Base-by-base conservation (phyloP, 1,140 invertebrate species). In the Diorhabda elongata region DNA sequence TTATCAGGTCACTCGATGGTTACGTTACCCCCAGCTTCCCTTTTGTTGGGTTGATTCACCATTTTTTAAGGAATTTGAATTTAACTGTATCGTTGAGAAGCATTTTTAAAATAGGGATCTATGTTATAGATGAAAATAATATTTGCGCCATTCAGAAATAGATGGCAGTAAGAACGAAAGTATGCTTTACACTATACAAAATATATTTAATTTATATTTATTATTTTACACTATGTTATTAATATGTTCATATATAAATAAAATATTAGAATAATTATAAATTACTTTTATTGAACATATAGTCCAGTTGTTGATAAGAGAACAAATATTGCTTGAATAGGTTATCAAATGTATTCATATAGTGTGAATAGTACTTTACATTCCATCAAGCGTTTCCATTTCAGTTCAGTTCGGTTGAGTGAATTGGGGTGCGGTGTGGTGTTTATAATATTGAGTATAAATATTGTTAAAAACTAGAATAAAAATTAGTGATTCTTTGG, bases 1-100 rank as follows among this genome's bases (percentile, higher is more conserved):
- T 78, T 88, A 42, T 87, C 86, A 1, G 86, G 86, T 0, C 86
- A 87, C 74, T 83, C 82, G 41, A 81, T 84, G 4, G 83, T 87
- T 58, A 85, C 86, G 2, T 75, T 88, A 52, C 86, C 86, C 2
- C 84, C 86, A 3, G 83, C 84, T 0, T 66, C 68, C 45, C 57
- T 73, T 11, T 58, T 71, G 41, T 26, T 61, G 59, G 26, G 26
- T 6, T 61, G 6, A 8, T 61, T 41, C 6, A n/a, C 1, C 26
- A 8, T 61, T 7, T 7, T 9, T 9, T 8, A 42, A n/a, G 5
- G 5, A n/a, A 61, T 9, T 61, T 61, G 6, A 26, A 2, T 8
- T 8, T 7, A n/a, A n/a, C 59, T 26, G 59, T 26, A 8, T 41
- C 26, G 7, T 61, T 8, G 6, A 56, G 6, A 61, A 6, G 7